Evolutionary conservation across 2,797 vertebrate species (phyloP).

Genomic region (Alfaro cultratus): DNA sequence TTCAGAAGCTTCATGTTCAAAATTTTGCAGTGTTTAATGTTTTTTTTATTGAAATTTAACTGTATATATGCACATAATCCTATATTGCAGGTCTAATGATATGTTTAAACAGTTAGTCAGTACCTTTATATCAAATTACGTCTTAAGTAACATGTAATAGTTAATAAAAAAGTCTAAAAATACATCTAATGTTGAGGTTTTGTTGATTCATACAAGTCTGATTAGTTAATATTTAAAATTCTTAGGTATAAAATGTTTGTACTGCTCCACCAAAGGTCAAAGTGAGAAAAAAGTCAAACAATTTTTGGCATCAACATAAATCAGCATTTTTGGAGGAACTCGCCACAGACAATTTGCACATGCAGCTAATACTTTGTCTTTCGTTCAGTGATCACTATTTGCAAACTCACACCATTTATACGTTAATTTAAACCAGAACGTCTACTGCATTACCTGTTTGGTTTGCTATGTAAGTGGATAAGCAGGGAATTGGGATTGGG

Average conservation of each 20-base stretch:
- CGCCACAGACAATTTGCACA: background rate
- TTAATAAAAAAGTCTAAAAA: background rate
- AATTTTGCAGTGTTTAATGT: background rate
- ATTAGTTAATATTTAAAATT: constrained; percentile 5
- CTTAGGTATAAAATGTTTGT: background rate
- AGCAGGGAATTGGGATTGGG: background rate
- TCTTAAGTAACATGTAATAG: background rate
- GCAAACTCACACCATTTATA: background rate
- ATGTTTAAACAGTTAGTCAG: background rate
- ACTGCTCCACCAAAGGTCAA: constrained; percentile 9
- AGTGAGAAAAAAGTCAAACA: background rate
- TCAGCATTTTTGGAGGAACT: constrained; percentile 4
- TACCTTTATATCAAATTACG: background rate
- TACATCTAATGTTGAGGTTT: background rate
- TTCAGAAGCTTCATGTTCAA: background rate
- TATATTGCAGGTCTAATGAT: background rate
- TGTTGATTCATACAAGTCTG: background rate
- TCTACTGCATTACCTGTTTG: background rate
- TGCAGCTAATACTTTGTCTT: background rate
- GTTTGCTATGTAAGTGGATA: background rate
- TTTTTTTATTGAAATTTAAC: too few species aligned
- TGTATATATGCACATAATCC: background rate
- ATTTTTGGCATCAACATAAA: constrained; percentile 36
- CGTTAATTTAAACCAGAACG: background rate
- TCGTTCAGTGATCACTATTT: background rate